These are phyloP conservation scores for Macrophya alboannulata DNA, from an alignment of 2,888 invertebrate species.

Conservation along the genomic window DNA sequence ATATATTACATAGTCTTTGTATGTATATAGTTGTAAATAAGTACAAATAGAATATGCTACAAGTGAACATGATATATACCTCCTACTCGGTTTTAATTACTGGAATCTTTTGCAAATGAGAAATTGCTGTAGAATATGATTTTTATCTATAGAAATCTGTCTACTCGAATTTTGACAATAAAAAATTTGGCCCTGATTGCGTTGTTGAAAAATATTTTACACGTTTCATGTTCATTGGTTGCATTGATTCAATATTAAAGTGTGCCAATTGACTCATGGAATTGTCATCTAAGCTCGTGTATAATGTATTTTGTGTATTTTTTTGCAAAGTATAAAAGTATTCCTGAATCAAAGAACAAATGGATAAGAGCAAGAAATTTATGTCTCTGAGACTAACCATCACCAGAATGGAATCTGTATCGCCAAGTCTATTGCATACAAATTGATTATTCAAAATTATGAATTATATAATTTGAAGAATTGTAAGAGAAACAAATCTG, in stretches of 20 bases:
- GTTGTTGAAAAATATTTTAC: neutral
- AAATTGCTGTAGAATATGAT: neutral
- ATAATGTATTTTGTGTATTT: neutral
- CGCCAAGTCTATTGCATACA: neutral
- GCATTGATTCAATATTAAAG: slow-evolving; percentile 1
- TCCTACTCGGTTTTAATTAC: neutral
- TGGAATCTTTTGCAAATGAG: neutral
- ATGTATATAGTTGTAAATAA: slow-evolving; percentile 55
- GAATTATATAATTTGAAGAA: neutral
- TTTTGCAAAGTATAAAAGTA: slow-evolving; percentile 12
- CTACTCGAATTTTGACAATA: neutral
- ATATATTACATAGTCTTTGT: slow-evolving; percentile 69
- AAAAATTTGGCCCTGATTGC: neutral
- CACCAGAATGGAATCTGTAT: neutral
- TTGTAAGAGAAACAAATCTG: neutral
- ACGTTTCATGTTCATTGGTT: slow-evolving; percentile 33
- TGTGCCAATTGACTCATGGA: slow-evolving; percentile 21
- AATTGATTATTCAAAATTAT: neutral
- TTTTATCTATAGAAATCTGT: neutral
- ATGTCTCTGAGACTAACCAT: neutral
- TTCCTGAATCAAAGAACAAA: neutral
- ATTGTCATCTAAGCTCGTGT: slow-evolving; percentile 11
- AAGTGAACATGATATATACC: slow-evolving; percentile 32
- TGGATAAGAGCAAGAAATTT: neutral
- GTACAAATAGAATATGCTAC: slow-evolving; percentile 8